Conservation (phyloP, 2,888 invertebrate species). For the Glaucopsyche alexis region DNA sequence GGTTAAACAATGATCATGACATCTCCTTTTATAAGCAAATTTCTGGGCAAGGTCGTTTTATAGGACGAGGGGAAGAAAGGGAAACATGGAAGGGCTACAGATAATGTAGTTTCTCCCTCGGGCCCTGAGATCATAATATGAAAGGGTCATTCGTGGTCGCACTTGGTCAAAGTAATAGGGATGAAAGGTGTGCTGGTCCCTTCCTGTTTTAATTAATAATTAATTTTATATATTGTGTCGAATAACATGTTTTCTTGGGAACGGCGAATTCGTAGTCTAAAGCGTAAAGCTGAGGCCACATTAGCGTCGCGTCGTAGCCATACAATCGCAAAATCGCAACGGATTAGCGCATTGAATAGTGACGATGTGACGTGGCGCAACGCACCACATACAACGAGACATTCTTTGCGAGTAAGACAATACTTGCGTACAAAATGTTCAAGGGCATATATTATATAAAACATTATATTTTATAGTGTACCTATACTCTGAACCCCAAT, state of each 20-base stretch:
- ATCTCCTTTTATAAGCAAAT: neutral
- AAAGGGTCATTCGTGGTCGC: conserved; percentile 5
- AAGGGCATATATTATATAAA: too few relatives aligned
- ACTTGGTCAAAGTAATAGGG: conserved; percentile 20
- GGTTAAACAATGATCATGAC: neutral
- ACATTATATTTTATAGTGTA: too few relatives aligned
- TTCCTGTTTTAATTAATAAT: conserved; percentile 7
- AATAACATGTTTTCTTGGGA: neutral
- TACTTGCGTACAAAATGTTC: too few relatives aligned
- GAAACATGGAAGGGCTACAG: neutral
- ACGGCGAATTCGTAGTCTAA: neutral
- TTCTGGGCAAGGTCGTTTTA: neutral
- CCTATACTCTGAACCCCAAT: too few relatives aligned
- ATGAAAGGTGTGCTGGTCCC: conserved; percentile 6
- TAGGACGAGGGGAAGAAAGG: conserved; percentile 8
- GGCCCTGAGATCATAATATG: conserved; percentile 7
- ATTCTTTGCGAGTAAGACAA: too few relatives aligned
- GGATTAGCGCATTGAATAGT: too few relatives aligned
- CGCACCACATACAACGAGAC: too few relatives aligned
- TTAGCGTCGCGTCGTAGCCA: too few relatives aligned
- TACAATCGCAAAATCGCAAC: too few relatives aligned
- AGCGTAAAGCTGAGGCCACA: neutral
- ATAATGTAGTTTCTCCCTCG: conserved; percentile 8
- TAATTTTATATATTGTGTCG: neutral
- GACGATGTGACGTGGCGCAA: too few relatives aligned